Base-by-base conservation (phyloP, 2,888 invertebrate species). In the Drosophila acutilabella region DNA sequence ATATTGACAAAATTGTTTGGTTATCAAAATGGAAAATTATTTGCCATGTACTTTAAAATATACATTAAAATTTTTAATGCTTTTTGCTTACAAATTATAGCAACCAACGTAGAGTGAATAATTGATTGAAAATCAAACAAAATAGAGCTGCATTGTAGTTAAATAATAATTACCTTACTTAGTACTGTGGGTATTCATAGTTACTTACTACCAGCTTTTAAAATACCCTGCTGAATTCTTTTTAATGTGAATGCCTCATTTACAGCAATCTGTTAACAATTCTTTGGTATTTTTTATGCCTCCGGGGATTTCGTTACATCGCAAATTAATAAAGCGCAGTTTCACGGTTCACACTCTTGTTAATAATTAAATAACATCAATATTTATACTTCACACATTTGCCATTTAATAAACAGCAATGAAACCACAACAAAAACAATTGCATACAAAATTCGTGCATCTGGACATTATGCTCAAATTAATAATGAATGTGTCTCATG, bases 311-410 rank as follows among this genome's bases (percentile, higher is more conserved):
- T 64, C 44, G 52, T 74, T 60, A 33, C 62, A 65, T 47, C 57
- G 45, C 67, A 70, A 56, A 67, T 71, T 56, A 80, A 81, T 75
- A 72, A 54, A 61, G 56, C 36, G 33, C 54, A 53, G 42, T 47
- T 66, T 18, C 51, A 45, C 57, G 60, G 52, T 69, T 61, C 42
- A 64, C 38, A 38, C 41, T 64, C 66, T 66, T 70, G 72, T 84
- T 78, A 71, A 79, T 79, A 76, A 68, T 68, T 73, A 82, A 85
- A 74, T 62, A 70, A 20, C 62, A 64, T 69, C 52, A 74, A 85
- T 79, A 82, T 81, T 84, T 73, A 57, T 67, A 48, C 48, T 69
- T 71, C 76, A 74, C 82, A 71, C 77, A 71, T 79, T 79, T 64
- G 48, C 53, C 53, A 74, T 65, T 69, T 65, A 73, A 87, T 79